A percentile compares a stretch with the other conserved stretches of the same genome.
Conservation (phyloP, 2,888 invertebrate species). For the Nematopogon swammerdamellus region DNA sequence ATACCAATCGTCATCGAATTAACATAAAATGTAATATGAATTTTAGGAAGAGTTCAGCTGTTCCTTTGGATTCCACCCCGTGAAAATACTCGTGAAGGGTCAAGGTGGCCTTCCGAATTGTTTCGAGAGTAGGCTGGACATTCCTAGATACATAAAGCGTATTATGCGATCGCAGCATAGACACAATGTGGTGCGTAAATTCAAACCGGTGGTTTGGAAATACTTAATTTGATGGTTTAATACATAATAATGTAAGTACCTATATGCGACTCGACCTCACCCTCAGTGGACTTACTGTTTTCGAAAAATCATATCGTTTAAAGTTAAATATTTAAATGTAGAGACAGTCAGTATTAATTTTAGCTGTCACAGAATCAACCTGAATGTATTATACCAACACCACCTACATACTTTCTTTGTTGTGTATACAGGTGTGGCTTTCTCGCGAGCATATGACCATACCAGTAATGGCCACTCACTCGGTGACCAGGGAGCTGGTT, state of each 20-base stretch:
- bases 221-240: too few relatives aligned
- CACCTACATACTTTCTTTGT: not conserved
- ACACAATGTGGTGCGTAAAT: conserved; percentile 27
- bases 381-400: too few relatives aligned
- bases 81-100: conserved; percentile 36
- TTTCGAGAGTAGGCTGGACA: conserved; percentile 35
- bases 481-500: conserved; percentile 35
- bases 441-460: conserved; percentile 37
- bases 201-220: too few relatives aligned
- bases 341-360: too few relatives aligned
- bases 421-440: conserved; percentile 33
- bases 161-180: conserved; percentile 28
- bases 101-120: conserved; percentile 46
- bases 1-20: too few relatives aligned
- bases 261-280: too few relatives aligned
- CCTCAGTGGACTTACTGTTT: too few relatives aligned
- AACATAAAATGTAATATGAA: too few relatives aligned
- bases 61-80: conserved; percentile 40
- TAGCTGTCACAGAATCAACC: too few relatives aligned
- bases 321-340: too few relatives aligned
- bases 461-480: conserved; percentile 39
- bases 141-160: conserved; percentile 32
- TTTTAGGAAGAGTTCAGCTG: conserved; percentile 29
- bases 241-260: too few relatives aligned
- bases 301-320: too few relatives aligned